Evolutionary conservation across 2,797 vertebrate genomes (phyloP), one percentile per base, ranked within the genome.

Genomic region (Euthynnus affinis): DNA sequence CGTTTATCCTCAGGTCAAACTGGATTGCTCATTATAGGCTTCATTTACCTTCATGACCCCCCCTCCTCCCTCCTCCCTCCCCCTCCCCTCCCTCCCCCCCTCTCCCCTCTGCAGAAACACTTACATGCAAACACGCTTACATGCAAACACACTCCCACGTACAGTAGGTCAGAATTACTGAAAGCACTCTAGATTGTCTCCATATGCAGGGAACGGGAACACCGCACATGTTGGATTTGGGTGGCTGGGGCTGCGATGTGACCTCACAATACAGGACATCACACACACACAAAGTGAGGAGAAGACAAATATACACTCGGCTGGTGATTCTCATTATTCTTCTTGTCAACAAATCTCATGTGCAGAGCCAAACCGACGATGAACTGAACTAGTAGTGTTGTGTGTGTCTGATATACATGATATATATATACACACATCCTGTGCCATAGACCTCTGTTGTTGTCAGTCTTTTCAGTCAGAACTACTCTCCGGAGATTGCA

Each of bases 111-210:
- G 29, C 64, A 60, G 84, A 62, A 20, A 76, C 68, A 55, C 34
- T 29, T 0, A 32, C 53, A 71, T 62, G 80, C 65, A 56, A 70
- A 64, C 64, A 69, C 68, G 58, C 34, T 29, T 0, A 32, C 53
- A 71, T 62, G 80, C 65, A 56, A 70, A 64, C 64, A 69, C 80
- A 52, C 52, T 58, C 61, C 65, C 49, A 52, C 56, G 62, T 6
- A 85, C 52, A 84, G 20, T 12, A 20, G 52, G n/a, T 55, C 71
- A 52, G 51, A 53, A n/a, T 80, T 79, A 78, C 72, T 40, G 70
- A 82, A 91, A 86, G 80, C 46, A 22, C 32, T 68, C 22, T 14
- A 81, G 72, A 91, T 91, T 89, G 88, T 76, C 84, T 65, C 87
- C 91, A 88, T 63, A 86, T 89, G 88, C 75, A 84, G 73, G 15